phyloP scores from a whole-genome alignment of 2,888 invertebrate genomes.

The Romanomermis culicivorax region DNA sequence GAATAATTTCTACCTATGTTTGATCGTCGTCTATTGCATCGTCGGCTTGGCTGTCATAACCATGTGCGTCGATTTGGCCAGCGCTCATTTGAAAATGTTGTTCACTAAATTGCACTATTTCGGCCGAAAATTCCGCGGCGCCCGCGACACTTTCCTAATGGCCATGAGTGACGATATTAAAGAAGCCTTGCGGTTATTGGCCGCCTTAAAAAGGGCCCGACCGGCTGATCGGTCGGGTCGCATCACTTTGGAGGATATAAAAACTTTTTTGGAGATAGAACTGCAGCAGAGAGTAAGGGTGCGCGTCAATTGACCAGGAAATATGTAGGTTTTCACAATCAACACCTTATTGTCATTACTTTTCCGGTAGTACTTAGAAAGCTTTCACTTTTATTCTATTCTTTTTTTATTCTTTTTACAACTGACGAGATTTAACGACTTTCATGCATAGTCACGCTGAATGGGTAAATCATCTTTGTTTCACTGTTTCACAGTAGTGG shows the following conservation, averaged over 20 bases:
- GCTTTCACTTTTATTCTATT: too few species aligned
- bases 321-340: too few species aligned
- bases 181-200: conserved; percentile 28
- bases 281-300: conserved; percentile 22
- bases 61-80: conserved; percentile 26
- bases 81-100: conserved; percentile 26
- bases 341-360: too few species aligned
- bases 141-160: conserved; percentile 21
- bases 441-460: too few species aligned
- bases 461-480: too few species aligned
- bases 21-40: conserved; percentile 27
- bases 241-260: conserved; percentile 27
- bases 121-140: conserved; percentile 22
- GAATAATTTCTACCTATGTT: conserved; percentile 10
- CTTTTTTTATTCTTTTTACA: too few species aligned
- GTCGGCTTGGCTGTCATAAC: conserved; percentile 29
- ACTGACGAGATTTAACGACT: too few species aligned
- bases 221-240: neutral
- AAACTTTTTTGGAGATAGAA: conserved; percentile 26
- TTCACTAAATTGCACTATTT: conserved; percentile 29
- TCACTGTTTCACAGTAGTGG: too few species aligned
- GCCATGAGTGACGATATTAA: conserved; percentile 27
- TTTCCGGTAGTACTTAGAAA: too few species aligned
- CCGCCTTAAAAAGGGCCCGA: conserved; percentile 25
- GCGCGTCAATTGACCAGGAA: too few species aligned